Evolutionary conservation across 1,140 invertebrate species (phyloP).

Genomic region (Monomorium pharaonis): DNA sequence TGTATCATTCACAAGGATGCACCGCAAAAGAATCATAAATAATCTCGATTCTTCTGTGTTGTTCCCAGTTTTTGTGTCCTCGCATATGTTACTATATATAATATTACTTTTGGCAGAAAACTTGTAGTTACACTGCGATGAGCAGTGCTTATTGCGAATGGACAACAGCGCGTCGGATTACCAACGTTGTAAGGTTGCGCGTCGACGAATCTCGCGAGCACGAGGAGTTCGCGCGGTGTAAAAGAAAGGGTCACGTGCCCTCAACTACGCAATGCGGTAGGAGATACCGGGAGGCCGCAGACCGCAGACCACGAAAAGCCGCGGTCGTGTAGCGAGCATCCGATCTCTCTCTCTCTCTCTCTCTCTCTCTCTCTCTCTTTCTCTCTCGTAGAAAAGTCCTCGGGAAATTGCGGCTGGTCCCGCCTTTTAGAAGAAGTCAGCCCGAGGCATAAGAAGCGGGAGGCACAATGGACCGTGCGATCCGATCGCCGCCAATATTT

Average conservation of each 20-base stretch:
- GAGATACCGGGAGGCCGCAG: slow-evolving; percentile 27
- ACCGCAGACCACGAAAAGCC: slow-evolving; percentile 1
- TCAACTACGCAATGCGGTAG: slow-evolving; percentile 39
- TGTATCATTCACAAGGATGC: not conserved
- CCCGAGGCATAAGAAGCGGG: slow-evolving; percentile 74
- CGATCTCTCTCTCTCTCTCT: slow-evolving; percentile 13
- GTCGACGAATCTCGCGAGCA: not conserved
- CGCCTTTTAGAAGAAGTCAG: slow-evolving; percentile 77
- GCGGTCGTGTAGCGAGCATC: slow-evolving; percentile 26
- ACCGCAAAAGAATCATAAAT: not conserved
- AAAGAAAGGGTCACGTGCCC: slow-evolving; percentile 34
- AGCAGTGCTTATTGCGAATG: not conserved
- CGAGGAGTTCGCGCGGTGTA: not conserved
- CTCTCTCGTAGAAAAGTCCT: slow-evolving; percentile 47
- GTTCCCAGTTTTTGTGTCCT: not conserved
- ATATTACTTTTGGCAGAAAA: not conserved
- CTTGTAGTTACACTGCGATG: not conserved
- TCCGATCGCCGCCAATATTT: slow-evolving; percentile 84
- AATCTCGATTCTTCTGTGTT: not conserved
- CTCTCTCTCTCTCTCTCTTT: slow-evolving; percentile 11
- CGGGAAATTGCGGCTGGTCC: slow-evolving; percentile 55
- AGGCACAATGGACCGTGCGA: slow-evolving; percentile 72
- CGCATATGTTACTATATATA: not conserved
- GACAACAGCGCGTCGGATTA: not conserved
- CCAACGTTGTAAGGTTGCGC: slow-evolving; percentile 1